These are phyloP conservation scores for Diglossa cyanea DNA, from an alignment of 2,797 vertebrate species.

Conservation along the genomic window DNA sequence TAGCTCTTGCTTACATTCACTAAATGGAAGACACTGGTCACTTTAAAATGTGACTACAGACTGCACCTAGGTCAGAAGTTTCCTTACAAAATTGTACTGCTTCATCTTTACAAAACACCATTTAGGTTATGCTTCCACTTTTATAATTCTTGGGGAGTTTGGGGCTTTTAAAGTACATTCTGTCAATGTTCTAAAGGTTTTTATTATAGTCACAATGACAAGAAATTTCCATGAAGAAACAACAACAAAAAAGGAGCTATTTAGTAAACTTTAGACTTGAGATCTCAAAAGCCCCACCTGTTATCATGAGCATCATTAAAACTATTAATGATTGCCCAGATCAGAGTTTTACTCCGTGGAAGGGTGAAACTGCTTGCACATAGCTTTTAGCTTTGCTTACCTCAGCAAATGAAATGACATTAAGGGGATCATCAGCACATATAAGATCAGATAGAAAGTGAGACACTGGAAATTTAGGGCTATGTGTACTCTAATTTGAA, in stretches of 20 bases:
- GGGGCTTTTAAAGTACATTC: neutral
- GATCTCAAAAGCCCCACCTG: neutral
- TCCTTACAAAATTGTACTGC: neutral
- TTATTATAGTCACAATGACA: neutral
- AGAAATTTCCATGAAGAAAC: neutral
- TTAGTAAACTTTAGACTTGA: neutral
- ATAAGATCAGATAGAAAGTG: neutral
- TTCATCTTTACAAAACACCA: neutral
- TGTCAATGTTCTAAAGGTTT: neutral
- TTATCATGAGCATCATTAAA: neutral
- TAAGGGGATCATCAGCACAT: neutral
- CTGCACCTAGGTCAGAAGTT: neutral
- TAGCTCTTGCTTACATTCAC: neutral
- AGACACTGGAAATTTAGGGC: neutral
- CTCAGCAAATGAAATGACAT: neutral
- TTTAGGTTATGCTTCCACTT: neutral
- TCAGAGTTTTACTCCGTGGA: neutral
- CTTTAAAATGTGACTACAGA: neutral
- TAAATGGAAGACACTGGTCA: neutral
- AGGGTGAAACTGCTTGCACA: neutral
- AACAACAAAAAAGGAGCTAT: neutral
- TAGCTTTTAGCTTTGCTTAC: neutral
- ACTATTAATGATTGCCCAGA: neutral
- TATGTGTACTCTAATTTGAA: neutral
- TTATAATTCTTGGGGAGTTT: neutral